Evolutionary conservation across 2,888 invertebrate species (phyloP).

Genomic region (Rambutsinella grinnellia): DNA sequence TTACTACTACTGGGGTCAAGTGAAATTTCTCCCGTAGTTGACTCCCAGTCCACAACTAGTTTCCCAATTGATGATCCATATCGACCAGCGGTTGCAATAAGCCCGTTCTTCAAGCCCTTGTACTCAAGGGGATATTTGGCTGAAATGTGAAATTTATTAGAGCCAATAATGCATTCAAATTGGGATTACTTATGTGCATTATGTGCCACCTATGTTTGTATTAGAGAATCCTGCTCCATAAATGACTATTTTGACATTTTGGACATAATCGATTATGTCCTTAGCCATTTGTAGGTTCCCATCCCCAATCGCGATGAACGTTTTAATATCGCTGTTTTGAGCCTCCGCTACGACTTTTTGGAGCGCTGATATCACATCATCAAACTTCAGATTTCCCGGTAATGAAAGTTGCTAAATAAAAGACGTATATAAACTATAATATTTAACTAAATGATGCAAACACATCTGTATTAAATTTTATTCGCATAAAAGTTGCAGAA

Average conservation of each 20-base stretch:
- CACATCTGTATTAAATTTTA: neutral
- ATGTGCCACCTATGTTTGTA: too few species aligned
- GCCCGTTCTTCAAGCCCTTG: constrained; percentile 30
- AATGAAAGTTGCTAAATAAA: constrained; percentile 48
- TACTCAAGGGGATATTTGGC: constrained; percentile 37
- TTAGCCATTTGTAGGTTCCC: constrained; percentile 53
- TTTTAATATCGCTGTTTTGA: constrained; percentile 9
- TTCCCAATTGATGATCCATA: constrained; percentile 59
- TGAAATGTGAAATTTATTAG: too few species aligned
- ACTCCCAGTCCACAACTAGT: constrained; percentile 40
- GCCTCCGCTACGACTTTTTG: neutral
- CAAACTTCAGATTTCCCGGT: constrained; percentile 51
- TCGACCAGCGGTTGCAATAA: constrained; percentile 58
- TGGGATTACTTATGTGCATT: too few species aligned
- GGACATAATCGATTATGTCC: constrained; percentile 43
- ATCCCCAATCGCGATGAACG: constrained; percentile 60
- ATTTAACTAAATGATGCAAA: neutral
- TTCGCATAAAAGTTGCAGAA: neutral
- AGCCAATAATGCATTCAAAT: too few species aligned
- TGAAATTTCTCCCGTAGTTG: constrained; percentile 17
- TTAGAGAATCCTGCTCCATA: constrained; percentile 49
- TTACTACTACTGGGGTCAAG: too few species aligned
- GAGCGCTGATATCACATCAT: constrained; percentile 30
- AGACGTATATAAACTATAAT: neutral
- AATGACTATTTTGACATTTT: constrained; percentile 58